Evolutionary conservation across 1,140 invertebrate species (phyloP).

Genomic region (Tetraneura akinire): DNA sequence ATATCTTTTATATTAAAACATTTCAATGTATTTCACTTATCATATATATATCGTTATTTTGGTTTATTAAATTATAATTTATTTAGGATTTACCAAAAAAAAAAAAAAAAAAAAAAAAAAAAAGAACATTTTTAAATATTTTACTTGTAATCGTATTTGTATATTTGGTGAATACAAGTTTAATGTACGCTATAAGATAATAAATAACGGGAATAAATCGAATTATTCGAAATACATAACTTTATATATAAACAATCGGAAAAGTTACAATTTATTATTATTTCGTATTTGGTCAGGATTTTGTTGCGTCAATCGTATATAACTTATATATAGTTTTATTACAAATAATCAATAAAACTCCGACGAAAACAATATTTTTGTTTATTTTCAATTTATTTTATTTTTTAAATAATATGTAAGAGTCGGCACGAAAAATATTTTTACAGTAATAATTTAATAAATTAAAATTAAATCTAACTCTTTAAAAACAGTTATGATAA

Average conservation of each 20-base stretch:
- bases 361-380: background rate
- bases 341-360: background rate
- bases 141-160: background rate
- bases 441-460: too few relatives aligned
- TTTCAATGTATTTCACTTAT: too few relatives aligned
- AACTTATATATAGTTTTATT: background rate
- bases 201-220: background rate
- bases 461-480: too few relatives aligned
- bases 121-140: too few relatives aligned
- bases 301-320: background rate
- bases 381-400: too few relatives aligned
- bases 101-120: too few relatives aligned
- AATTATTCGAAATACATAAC: background rate
- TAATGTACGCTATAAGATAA: background rate
- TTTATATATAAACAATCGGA: background rate
- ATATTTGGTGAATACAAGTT: background rate
- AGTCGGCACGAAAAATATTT: background rate
- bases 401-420: too few relatives aligned
- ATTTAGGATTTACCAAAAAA: too few relatives aligned
- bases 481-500: too few relatives aligned
- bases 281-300: background rate
- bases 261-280: slow-evolving; percentile 9
- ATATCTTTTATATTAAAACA: too few relatives aligned
- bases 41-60: too few relatives aligned
- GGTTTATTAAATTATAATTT: too few relatives aligned